Conservation (phyloP, 2,888 invertebrate genomes). For the Bellardia bayeri region DNA sequence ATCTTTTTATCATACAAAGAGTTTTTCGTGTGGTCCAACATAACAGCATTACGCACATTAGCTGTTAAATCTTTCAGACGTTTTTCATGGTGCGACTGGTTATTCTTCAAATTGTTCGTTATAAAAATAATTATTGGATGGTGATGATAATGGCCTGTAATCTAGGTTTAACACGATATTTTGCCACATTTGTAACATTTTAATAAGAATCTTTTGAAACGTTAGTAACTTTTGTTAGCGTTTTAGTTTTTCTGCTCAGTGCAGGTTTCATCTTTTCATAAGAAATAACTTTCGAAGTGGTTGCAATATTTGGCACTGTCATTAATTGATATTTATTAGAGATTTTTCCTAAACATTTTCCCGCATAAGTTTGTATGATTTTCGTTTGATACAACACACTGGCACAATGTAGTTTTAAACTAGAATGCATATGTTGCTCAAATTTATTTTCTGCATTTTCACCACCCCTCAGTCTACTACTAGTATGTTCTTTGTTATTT, state of each 20-base stretch:
- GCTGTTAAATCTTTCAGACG: background rate
- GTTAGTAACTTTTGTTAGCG: too few relatives aligned
- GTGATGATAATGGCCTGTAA: background rate
- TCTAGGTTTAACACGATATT: constrained; percentile 16
- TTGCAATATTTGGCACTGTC: too few relatives aligned
- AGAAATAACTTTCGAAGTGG: too few relatives aligned
- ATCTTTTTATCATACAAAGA: background rate
- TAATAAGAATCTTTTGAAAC: background rate
- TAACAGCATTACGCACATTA: background rate
- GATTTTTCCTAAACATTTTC: background rate
- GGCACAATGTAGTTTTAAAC: background rate
- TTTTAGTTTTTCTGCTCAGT: too few relatives aligned
- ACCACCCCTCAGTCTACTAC: background rate
- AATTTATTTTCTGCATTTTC: background rate
- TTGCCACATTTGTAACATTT: background rate
- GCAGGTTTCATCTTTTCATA: background rate
- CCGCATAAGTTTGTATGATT: background rate
- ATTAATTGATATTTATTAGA: background rate
- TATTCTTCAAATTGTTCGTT: background rate
- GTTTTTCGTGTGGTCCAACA: constrained; percentile 1
- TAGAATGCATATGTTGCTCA: background rate
- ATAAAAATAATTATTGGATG: background rate
- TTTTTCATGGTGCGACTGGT: background rate
- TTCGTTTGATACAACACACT: constrained; percentile 32
- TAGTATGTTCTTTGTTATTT: too few relatives aligned